phyloP scores from a whole-genome alignment of 2,888 invertebrate genomes.

The Acanthosepion lycidas region DNA sequence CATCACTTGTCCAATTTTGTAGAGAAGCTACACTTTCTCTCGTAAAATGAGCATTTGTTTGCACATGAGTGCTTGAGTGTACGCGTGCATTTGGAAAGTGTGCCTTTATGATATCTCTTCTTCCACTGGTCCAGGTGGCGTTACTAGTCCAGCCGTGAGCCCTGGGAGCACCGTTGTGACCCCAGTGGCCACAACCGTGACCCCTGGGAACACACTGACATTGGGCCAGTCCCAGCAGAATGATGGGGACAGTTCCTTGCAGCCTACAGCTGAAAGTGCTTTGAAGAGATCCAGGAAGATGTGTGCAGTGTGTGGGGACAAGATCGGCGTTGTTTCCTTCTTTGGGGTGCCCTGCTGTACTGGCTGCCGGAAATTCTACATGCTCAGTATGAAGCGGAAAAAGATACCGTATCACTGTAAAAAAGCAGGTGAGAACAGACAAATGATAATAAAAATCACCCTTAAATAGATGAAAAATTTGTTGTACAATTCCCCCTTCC shows the following conservation, averaged over 20 bases:
- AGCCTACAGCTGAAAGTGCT: constrained; percentile 24
- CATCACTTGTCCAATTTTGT: background rate
- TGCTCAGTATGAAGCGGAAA: constrained; percentile 68
- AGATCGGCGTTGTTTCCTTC: constrained; percentile 84
- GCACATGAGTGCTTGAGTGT: background rate
- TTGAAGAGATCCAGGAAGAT: constrained; percentile 47
- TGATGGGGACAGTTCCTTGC: constrained; percentile 41
- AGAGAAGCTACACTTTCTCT: background rate
- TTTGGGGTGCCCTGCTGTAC: constrained; percentile 90
- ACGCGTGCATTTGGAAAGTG: background rate
- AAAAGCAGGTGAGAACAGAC: constrained; percentile 53
- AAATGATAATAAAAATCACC: background rate
- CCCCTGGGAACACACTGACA: background rate
- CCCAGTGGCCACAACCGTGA: constrained; percentile 21
- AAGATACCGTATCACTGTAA: constrained; percentile 53
- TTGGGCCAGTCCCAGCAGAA: background rate
- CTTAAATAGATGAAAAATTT: background rate
- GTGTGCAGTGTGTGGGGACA: constrained; percentile 71
- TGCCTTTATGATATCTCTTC: constrained; percentile 33
- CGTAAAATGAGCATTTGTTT: background rate
- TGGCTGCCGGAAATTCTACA: constrained; percentile 89
- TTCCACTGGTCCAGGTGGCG: constrained; percentile 34
- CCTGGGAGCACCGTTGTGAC: constrained; percentile 43
- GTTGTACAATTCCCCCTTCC: background rate
- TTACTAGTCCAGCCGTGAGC: constrained; percentile 41